Base-by-base conservation (phyloP, 2,888 invertebrate species). In the Agrotis exclamationis region DNA sequence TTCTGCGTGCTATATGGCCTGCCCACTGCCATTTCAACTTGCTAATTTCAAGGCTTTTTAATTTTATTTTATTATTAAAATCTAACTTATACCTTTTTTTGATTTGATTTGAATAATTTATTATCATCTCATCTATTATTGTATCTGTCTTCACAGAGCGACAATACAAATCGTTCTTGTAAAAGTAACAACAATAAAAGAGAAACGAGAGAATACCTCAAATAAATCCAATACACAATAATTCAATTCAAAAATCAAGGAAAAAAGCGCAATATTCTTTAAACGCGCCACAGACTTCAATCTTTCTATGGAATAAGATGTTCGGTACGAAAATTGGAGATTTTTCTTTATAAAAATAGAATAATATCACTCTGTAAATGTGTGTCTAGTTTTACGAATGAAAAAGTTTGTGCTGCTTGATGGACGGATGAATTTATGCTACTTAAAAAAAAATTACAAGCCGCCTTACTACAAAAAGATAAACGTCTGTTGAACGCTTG, bases 181-280 rank as follows among this genome's bases (percentile, higher is more conserved):
- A 78, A 83, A 80, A 84, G 79, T 75, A 86, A 87, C 83, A 90
- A 89, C 84, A 83, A 85, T 78, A 72, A 74, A 82, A 77, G 80
- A 83, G 83, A 84, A 85, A 82, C 82, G 85, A 80, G 80, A 70
- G 76, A 83, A 86, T 85, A 83, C 85, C 85, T 75, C 78, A 82
- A 85, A 85, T 85, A 85, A 85, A 88, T 88, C 88, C 87, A 86
- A 87, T 87, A 88, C 88, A 88, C 86, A 88, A 90, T 90, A 89
- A 88, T 89, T 89, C 90, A 89, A 89, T 90, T 88, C 88, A 86
- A 84, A 89, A 90, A 90, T 89, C 88, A 89, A 86, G 88, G 87
- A 81, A 86, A 86, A 89, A 87, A 81, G 81, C 84, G 85, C 85
- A 86, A 87, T 90, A 88, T 88, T 87, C 85, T 84, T 85, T 87